Conservation (phyloP, 2,888 invertebrate genomes). For the Prosapia bicincta region DNA sequence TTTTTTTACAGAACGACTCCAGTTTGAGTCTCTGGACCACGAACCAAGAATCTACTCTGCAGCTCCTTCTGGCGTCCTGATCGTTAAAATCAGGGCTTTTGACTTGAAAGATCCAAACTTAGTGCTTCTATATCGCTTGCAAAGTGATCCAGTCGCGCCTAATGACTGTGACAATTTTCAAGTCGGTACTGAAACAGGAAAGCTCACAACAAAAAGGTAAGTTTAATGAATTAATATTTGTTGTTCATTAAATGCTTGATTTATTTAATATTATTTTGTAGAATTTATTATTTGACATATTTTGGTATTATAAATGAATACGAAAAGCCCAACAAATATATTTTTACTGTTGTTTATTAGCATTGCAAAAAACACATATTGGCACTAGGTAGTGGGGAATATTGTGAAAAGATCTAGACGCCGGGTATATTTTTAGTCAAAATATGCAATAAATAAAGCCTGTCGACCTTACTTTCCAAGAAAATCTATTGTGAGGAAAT, state of each 20-base stretch:
- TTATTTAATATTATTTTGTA: neutral
- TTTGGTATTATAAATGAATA: too few species aligned
- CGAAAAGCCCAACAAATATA: too few species aligned
- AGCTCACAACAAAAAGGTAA: slow-evolving; percentile 27
- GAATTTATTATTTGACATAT: neutral
- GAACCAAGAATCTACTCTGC: slow-evolving; percentile 27
- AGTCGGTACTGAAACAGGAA: slow-evolving; percentile 22
- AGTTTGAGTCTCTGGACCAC: slow-evolving; percentile 23
- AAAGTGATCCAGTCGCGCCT: slow-evolving; percentile 7
- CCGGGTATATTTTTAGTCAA: too few species aligned
- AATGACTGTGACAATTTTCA: slow-evolving; percentile 25
- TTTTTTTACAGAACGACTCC: slow-evolving; percentile 17
- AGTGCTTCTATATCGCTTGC: slow-evolving; percentile 15
- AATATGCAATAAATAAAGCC: too few species aligned
- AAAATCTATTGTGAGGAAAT: too few species aligned
- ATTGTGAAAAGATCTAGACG: too few species aligned
- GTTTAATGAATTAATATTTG: too few species aligned
- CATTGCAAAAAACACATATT: too few species aligned
- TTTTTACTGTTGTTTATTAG: too few species aligned
- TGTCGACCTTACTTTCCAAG: too few species aligned
- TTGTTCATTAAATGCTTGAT: too few species aligned
- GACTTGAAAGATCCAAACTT: slow-evolving; percentile 13
- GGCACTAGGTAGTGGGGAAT: too few species aligned
- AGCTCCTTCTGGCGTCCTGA: slow-evolving; percentile 24
- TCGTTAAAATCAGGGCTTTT: slow-evolving; percentile 19